Evolutionary conservation across 2,888 invertebrate species (phyloP), one percentile per base, ranked within the genome.

Genomic region (Chrysodeixis includens): DNA sequence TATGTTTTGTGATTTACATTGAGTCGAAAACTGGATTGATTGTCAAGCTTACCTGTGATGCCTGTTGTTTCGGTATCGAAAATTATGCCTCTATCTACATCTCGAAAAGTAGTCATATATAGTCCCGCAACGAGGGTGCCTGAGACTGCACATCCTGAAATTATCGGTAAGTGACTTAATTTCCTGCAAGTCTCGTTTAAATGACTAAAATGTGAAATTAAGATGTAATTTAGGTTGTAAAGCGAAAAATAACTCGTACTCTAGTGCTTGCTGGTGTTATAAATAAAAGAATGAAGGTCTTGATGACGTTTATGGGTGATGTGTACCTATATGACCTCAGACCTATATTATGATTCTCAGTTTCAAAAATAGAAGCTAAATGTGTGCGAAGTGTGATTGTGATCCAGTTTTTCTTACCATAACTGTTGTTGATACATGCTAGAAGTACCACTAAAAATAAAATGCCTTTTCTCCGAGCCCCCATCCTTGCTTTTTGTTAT

Each of bases 91-190:
- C 79, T 82, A 46, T n/a, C 40, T 83, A 70, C 40, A 74, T 86
- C 62, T 95, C 95, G 1, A 71, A 7, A 22, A 92, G 83, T 7
- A 49, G 35, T 6, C 82, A 71, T 5, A 85, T 81, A 0, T 87
- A 44, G n/a, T 75, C 69, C 85, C 86, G 88, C n/a, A n/a, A 1
- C 5, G 26, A 70, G 69, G 7, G 55, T 74, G 18, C 85, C 87
- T 14, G 88, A 86, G 62, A 95, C 89, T 73, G 79, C 71, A 71
- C 94, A 95, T 58, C 87, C 93, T 93, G 84, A 22, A 85, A 84
- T 62, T 26, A 0, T 7, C n/a, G n/a, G 18, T 16, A 1, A 5
- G 40, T 46, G 9, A 16, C 20, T 40, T 16, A 49, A 16, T 18
- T 18, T 46, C 9, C n/a, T n/a, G 35, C n/a, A 5, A 40, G 40